phyloP scores from a whole-genome alignment of 2,113 vertebrate genomes.

The Peromyscus californicus region DNA sequence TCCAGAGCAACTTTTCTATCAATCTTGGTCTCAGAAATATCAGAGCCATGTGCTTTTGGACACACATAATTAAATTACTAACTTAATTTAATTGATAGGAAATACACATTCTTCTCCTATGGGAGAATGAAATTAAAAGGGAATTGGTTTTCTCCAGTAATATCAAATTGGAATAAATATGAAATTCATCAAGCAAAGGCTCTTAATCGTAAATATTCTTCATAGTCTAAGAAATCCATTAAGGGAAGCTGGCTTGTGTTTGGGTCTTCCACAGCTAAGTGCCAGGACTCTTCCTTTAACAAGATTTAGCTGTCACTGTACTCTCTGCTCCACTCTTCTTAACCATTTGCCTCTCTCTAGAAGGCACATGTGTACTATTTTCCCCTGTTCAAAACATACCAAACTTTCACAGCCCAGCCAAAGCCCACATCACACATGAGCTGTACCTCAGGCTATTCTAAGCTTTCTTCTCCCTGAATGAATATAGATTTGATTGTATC shows the following conservation, averaged over 20 bases:
- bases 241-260: background rate
- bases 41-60: background rate
- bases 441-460: background rate
- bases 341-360: background rate
- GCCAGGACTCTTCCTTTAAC: background rate
- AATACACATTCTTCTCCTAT: slow-evolving; percentile 26
- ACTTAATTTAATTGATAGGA: slow-evolving; percentile 33
- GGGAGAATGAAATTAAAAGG: slow-evolving; percentile 48
- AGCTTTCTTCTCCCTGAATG: background rate
- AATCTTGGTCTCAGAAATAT: slow-evolving; percentile 25
- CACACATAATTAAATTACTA: slow-evolving; percentile 36
- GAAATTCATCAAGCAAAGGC: slow-evolving; percentile 35
- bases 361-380: background rate
- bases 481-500: background rate
- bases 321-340: background rate
- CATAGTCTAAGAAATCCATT: slow-evolving; percentile 21
- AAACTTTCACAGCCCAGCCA: background rate
- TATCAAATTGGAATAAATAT: slow-evolving; percentile 40
- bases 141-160: background rate
- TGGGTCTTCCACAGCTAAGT: background rate
- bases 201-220: background rate
- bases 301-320: background rate
- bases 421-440: background rate
- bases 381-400: background rate
- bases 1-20: slow-evolving; percentile 44